Base-by-base conservation (phyloP, 2,113 vertebrate species). In the Lasiurus cinereus region DNA sequence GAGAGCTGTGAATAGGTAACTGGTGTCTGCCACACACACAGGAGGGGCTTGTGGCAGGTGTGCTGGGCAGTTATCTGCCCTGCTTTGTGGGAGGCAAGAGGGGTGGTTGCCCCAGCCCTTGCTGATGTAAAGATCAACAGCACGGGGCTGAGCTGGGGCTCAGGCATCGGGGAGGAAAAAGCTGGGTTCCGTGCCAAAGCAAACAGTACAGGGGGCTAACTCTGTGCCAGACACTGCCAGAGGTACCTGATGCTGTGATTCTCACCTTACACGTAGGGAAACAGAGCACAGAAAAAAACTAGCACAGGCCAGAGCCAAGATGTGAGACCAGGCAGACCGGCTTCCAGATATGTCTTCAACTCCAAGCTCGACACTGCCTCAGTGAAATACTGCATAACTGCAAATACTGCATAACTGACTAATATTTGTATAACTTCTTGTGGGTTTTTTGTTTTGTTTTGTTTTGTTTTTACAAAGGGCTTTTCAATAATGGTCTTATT, bases 341-440 rank as follows among this genome's bases (percentile, higher is more conserved):
- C 73, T 43, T 46, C 74, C 21, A 2, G 9, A 0, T 3, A 3
- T 2, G 4, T 54, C 73, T 19, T 21, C 52, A 31, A 15, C 4
- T 8, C 3, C 0, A 0, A 6, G 43, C 48, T 59, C 8, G 1
- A 13, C 5, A 15, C 46, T 31, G 46, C 36, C n/a, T 56, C n/a
- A 0, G 6, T 0, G 72, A 46, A 94, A 46, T 6, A 21, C 50
- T 27, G 22, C 5, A 4, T 22, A 14, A 12, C 31, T 24, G 31
- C n/a, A 79, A 19, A 52, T 16, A 1, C 39, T 39, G 39, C 39
- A 39, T 5, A 39, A 39, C 39, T n/a, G 12, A 29, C 76, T 27
- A 4, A 11, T 6, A 2, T 33, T 69, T 87, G 9, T 15, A 9
- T 19, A 2, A 52, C 54, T 31, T 39, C 6, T 19, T 46, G 46